phyloP scores from a whole-genome alignment of 2,888 invertebrate species.

The Pegoplata infirma region DNA sequence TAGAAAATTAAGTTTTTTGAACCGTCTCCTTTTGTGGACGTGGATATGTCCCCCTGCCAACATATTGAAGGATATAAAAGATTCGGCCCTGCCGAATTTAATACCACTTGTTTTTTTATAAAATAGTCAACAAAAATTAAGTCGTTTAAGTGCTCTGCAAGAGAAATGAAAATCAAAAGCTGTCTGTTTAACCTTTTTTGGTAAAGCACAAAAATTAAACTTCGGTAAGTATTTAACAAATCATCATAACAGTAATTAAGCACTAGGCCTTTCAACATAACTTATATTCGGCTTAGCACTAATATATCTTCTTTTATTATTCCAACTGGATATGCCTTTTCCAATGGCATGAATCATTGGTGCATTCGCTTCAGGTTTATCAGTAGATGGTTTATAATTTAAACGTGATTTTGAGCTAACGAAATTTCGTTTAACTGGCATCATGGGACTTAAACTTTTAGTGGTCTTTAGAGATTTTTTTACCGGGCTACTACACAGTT shows the following conservation, averaged over 20 bases:
- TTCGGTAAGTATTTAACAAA: background rate
- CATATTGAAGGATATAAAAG: no score
- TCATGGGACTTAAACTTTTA: slow-evolving; percentile 29
- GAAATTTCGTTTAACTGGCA: background rate
- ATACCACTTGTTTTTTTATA: no score
- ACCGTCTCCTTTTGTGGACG: no score
- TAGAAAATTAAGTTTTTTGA: no score
- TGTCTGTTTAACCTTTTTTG: no score
- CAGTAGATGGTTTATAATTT: background rate
- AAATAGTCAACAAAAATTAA: no score
- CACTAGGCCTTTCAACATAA: background rate
- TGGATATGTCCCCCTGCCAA: no score
- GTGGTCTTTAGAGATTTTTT: background rate
- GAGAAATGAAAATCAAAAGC: no score
- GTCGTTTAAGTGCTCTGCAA: no score
- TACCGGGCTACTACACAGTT: slow-evolving; percentile 30
- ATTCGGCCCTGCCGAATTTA: no score
- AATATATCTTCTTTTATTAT: slow-evolving; percentile 19
- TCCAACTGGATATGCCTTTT: slow-evolving; percentile 58
- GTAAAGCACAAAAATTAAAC: no score
- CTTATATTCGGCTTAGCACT: background rate
- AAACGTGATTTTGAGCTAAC: slow-evolving; percentile 14
- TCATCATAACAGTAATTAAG: background rate
- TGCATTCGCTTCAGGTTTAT: slow-evolving; percentile 63
- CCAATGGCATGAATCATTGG: slow-evolving; percentile 70